Conservation (phyloP, 2,113 vertebrate genomes). For the Stomatorhinus ivindoensis region DNA sequence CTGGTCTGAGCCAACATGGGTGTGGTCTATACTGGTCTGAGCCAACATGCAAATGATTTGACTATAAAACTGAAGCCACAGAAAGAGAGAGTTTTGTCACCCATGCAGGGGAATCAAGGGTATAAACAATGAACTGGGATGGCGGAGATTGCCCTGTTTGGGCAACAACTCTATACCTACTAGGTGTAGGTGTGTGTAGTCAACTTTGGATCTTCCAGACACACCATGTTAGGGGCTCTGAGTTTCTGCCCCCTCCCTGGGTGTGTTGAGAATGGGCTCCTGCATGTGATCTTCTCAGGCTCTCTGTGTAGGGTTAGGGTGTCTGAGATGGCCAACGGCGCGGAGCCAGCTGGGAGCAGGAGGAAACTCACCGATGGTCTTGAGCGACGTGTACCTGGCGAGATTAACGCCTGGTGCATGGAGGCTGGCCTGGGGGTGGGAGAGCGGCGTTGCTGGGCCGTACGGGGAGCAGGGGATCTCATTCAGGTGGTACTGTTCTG, state of each 20-base stretch:
- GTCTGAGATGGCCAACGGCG: neutral
- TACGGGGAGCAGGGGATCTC: conserved; percentile 44
- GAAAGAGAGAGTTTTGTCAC: neutral
- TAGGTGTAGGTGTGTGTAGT: neutral
- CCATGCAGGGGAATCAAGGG: neutral
- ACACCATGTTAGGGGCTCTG: neutral
- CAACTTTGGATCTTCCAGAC: neutral
- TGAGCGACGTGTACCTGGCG: conserved; percentile 63
- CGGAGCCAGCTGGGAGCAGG: neutral
- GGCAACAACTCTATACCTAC: neutral
- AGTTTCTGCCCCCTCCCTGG: neutral
- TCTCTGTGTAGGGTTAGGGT: neutral
- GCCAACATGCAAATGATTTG: neutral
- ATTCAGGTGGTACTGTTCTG: conserved; percentile 65
- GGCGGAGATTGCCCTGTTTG: neutral
- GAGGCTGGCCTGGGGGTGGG: conserved; percentile 57
- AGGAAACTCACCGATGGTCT: conserved; percentile 58
- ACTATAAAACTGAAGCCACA: neutral
- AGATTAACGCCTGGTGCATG: conserved; percentile 43
- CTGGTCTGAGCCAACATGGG: neutral
- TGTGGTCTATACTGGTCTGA: neutral
- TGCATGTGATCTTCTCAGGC: neutral
- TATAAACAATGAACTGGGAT: neutral
- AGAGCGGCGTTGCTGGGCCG: conserved; percentile 39
- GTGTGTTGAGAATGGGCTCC: neutral